phyloP scores from a whole-genome alignment of 2,888 invertebrate species.

The Ariolimax columbianus region DNA sequence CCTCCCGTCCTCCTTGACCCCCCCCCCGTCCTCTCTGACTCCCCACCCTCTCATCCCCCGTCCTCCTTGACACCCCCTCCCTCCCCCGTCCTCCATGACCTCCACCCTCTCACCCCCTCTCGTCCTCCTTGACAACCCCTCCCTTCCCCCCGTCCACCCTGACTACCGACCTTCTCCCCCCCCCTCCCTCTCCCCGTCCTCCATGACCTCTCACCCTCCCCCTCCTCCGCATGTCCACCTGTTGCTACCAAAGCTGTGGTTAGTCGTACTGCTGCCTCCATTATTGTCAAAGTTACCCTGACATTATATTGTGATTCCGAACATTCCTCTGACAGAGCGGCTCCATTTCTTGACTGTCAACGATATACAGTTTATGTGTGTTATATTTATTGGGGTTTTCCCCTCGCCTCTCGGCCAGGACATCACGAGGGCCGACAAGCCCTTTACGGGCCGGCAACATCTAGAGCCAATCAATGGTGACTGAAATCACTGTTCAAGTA shows the following conservation, averaged over 20 bases:
- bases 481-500: too few species aligned
- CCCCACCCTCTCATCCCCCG: background rate
- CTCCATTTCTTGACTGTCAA: background rate
- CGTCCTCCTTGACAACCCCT: background rate
- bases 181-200: background rate
- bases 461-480: too few species aligned
- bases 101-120: background rate
- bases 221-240: too few species aligned
- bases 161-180: background rate
- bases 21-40: background rate
- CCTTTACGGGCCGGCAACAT: too few species aligned
- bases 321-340: background rate
- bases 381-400: too few species aligned
- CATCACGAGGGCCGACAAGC: too few species aligned
- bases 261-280: background rate
- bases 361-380: too few species aligned
- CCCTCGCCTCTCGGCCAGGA: too few species aligned
- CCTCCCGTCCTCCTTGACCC: background rate
- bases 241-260: background rate
- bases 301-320: background rate
- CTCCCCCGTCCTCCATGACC: background rate
- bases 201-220: too few species aligned
- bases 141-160: background rate
- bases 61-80: background rate
- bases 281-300: background rate